Conservation (phyloP, 2,888 invertebrate genomes). For the Branchellion lobata region DNA sequence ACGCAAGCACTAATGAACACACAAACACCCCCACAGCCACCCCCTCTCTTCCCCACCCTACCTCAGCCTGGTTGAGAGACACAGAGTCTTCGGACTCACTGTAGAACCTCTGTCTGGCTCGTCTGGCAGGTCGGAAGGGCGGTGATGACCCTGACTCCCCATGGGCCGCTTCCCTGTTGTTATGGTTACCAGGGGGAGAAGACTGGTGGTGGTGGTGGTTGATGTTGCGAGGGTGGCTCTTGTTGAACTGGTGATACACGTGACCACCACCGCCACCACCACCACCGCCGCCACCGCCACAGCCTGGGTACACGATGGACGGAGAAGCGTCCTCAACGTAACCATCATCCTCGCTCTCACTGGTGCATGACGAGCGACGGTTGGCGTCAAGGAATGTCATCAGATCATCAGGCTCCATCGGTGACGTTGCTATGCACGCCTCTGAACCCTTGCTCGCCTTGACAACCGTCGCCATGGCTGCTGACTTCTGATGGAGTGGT, state of each 20-base stretch:
- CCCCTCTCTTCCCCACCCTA: too few species aligned
- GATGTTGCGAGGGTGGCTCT: too few species aligned
- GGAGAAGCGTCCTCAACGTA: slow-evolving; percentile 34
- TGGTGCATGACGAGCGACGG: slow-evolving; percentile 54
- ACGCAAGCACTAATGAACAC: too few species aligned
- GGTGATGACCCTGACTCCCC: neutral
- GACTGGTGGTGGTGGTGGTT: neutral
- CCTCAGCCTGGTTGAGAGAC: slow-evolving; percentile 40
- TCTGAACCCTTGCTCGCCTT: slow-evolving; percentile 55
- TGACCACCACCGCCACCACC: neutral
- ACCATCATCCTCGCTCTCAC: slow-evolving; percentile 47
- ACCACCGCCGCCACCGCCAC: neutral
- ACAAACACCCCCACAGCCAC: too few species aligned
- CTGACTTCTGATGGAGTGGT: too few species aligned
- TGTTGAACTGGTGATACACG: neutral
- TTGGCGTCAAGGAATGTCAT: slow-evolving; percentile 59
- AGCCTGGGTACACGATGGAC: slow-evolving; percentile 11
- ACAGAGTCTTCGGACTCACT: slow-evolving; percentile 47
- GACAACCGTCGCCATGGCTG: slow-evolving; percentile 41
- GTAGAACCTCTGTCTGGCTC: slow-evolving; percentile 56
- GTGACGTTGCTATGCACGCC: slow-evolving; percentile 60
- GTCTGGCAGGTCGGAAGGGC: neutral
- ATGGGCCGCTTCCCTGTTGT: neutral
- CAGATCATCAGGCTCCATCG: slow-evolving; percentile 58
- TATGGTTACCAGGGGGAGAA: neutral